These are phyloP conservation scores for Euura lappo DNA, from an alignment of 1,140 invertebrate species.

Conservation along the genomic window DNA sequence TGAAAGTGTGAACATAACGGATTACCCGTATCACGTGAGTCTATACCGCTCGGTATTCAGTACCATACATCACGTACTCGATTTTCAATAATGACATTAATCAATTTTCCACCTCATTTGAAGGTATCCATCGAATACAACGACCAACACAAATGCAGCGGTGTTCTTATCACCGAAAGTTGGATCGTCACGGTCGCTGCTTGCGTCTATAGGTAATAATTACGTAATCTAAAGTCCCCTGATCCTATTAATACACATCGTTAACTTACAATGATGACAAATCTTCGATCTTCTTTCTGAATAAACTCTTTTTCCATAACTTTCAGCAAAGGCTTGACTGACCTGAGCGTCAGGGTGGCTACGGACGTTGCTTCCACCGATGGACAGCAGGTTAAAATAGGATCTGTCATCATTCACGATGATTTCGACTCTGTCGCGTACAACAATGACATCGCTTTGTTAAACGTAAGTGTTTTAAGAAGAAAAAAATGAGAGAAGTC, in stretches of 20 bases:
- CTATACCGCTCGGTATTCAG: not conserved
- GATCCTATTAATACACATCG: too few species aligned
- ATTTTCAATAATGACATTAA: not conserved
- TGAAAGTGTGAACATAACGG: constrained; percentile 49
- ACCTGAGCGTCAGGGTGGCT: constrained; percentile 20
- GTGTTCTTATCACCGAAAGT: constrained; percentile 57
- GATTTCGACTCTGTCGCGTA: constrained; percentile 37
- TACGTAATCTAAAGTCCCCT: too few species aligned
- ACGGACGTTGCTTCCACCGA: not conserved
- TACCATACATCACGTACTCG: not conserved
- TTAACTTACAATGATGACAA: not conserved
- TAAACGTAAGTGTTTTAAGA: constrained; percentile 40
- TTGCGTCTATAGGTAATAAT: constrained; percentile 45
- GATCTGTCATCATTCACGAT: constrained; percentile 34
- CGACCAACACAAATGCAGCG: constrained; percentile 57
- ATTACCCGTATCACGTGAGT: constrained; percentile 58
- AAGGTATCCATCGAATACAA: constrained; percentile 57
- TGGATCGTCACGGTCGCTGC: constrained; percentile 61
- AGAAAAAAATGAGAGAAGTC: constrained; percentile 10
- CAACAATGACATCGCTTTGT: constrained; percentile 60
- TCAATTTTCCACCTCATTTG: not conserved
- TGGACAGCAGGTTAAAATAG: constrained; percentile 26
- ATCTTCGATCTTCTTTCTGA: not conserved
- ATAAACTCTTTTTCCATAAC: not conserved
- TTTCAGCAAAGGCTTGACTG: not conserved